phyloP scores from a whole-genome alignment of 2,888 invertebrate genomes.

The Cryptus viduatorius region DNA sequence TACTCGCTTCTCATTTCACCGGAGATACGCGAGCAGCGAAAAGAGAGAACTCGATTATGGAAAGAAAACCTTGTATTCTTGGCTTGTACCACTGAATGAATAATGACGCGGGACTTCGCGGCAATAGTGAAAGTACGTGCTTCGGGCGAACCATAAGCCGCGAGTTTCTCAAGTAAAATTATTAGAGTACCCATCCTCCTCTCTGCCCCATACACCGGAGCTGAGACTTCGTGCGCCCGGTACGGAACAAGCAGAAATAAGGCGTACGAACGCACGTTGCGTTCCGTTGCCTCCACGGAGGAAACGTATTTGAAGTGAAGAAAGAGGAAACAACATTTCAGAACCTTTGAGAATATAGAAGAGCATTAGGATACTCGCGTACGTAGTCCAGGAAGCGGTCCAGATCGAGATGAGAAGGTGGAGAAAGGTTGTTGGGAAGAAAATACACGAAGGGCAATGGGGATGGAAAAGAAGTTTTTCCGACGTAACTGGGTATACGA shows the following conservation, averaged over 20 bases:
- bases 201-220: neutral
- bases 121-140: constrained; percentile 56
- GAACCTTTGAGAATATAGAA: constrained; percentile 5
- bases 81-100: constrained; percentile 50
- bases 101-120: constrained; percentile 40
- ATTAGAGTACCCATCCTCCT: constrained; percentile 24
- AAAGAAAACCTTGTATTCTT: constrained; percentile 29
- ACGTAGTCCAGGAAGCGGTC: neutral
- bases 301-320: neutral
- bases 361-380: neutral
- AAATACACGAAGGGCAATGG: constrained; percentile 13
- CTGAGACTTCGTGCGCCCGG: constrained; percentile 9
- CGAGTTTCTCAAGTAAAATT: constrained; percentile 50
- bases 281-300: neutral
- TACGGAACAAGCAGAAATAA: constrained; percentile 9
- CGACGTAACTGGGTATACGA: constrained; percentile 31
- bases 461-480: constrained; percentile 26
- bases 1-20: constrained; percentile 15
- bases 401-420: too few species aligned
- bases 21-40: neutral
- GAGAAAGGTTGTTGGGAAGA: neutral
- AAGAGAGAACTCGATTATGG: constrained; percentile 36
- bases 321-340: neutral
- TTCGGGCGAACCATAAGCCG: constrained; percentile 47
- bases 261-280: neutral